Percentiles rank a stretch among this genome's conserved stretches.
phyloP scores from a whole-genome alignment of 2,797 vertebrate species.

The Galago senegalensis region DNA sequence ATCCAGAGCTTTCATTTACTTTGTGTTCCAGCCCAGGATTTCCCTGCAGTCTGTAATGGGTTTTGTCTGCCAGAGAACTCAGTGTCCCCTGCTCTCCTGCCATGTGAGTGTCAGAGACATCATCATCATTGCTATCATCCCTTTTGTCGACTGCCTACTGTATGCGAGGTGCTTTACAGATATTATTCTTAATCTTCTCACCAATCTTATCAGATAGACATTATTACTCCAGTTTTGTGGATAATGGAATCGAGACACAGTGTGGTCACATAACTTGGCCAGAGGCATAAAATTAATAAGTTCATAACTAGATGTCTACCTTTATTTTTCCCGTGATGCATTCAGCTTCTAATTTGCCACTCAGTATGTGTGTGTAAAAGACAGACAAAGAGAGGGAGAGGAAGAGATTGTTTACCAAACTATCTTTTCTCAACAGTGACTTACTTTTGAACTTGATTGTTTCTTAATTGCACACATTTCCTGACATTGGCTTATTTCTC shows the following conservation, averaged over 20 bases:
- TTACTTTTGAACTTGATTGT: slow-evolving; percentile 37
- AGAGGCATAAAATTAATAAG: neutral
- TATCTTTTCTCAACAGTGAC: neutral
- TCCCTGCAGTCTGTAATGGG: slow-evolving; percentile 17
- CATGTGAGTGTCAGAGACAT: neutral
- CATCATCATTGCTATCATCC: neutral
- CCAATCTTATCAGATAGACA: neutral
- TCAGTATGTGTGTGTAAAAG: neutral
- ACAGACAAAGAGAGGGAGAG: neutral
- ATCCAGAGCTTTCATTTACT: slow-evolving; percentile 59
- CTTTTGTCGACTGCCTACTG: slow-evolving; percentile 20
- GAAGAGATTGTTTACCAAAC: neutral
- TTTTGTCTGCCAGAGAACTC: slow-evolving; percentile 31
- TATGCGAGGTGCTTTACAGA: slow-evolving; percentile 38
- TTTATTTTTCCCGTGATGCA: neutral
- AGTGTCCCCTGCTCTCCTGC: neutral
- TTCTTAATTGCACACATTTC: neutral
- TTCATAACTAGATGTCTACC: slow-evolving; percentile 19
- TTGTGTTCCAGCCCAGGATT: slow-evolving; percentile 37
- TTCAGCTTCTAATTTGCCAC: neutral
- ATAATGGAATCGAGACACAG: neutral
- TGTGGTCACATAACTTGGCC: neutral
- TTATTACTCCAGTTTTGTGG: slow-evolving; percentile 54
- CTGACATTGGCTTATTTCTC: neutral
- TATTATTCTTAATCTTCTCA: slow-evolving; percentile 54